phyloP scores from a whole-genome alignment of 2,113 vertebrate genomes.

The Castor canadensis region DNA sequence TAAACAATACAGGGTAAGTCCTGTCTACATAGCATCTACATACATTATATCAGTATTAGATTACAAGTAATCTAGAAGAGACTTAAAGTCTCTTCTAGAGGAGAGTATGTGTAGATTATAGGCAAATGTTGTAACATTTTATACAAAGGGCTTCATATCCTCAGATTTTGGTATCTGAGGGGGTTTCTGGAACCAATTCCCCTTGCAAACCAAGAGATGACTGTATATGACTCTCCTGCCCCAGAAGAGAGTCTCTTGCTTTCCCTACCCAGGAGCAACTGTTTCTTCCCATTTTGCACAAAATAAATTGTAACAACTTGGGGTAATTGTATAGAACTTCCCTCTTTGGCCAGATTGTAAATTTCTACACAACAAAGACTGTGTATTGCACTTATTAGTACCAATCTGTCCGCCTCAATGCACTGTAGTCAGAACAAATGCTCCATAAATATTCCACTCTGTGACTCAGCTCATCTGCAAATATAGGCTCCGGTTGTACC shows the following conservation, averaged over 20 bases:
- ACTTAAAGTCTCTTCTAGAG: neutral
- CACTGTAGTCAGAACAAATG: neutral
- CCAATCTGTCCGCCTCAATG: neutral
- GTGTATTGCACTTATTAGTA: neutral
- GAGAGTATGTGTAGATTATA: neutral
- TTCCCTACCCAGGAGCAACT: neutral
- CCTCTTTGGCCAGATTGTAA: neutral
- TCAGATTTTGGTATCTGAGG: neutral
- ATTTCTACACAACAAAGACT: neutral
- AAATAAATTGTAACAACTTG: neutral
- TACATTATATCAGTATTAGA: neutral
- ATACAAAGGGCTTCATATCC: neutral
- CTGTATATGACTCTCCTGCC: neutral
- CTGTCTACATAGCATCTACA: neutral
- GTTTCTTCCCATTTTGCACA: neutral
- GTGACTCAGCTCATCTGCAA: conserved; percentile 6
- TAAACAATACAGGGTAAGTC: neutral
- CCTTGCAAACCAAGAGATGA: neutral
- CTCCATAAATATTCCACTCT: neutral
- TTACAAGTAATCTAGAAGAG: neutral
- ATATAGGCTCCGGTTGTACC: neutral
- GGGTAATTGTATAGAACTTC: neutral
- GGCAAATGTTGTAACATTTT: neutral
- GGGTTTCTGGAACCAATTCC: neutral
- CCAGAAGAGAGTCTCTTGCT: too few species aligned